Evolutionary conservation across 2,888 invertebrate species (phyloP).

Genomic region (Agonopterix alstromeriana): DNA sequence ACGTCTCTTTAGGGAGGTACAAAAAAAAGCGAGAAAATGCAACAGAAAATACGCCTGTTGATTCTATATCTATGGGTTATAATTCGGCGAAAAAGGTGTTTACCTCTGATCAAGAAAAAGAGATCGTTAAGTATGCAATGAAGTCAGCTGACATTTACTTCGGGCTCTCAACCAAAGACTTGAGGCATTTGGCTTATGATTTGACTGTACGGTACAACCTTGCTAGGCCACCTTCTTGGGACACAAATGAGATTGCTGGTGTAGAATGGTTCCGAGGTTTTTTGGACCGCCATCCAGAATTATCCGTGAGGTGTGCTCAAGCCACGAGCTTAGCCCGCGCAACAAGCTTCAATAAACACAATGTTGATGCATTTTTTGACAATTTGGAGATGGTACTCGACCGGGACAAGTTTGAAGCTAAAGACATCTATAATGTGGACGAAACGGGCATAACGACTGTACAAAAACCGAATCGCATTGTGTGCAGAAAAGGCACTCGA

Average conservation of each 20-base stretch:
- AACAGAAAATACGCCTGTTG: neutral
- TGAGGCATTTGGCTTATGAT: no score
- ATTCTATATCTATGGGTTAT: neutral
- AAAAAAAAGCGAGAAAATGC: neutral
- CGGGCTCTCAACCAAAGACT: no score
- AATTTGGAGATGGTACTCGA: conserved; percentile 12
- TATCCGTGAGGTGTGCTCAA: conserved; percentile 9
- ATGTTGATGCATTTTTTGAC: conserved; percentile 12
- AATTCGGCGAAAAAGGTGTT: no score
- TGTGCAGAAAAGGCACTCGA: conserved; percentile 13
- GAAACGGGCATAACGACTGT: no score
- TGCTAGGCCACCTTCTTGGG: no score
- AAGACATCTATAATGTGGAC: conserved; percentile 14
- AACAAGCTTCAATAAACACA: conserved; percentile 11
- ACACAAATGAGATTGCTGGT: no score
- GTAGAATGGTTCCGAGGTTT: neutral
- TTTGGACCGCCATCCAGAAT: conserved; percentile 7
- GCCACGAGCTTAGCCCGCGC: conserved; percentile 13
- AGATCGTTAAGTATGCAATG: no score
- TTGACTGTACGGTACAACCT: no score
- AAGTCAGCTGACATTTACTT: no score
- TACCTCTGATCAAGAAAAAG: no score
- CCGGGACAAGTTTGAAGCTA: conserved; percentile 8
- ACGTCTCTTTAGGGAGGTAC: conserved; percentile 3
- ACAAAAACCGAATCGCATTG: conserved; percentile 16